Evolutionary conservation across 2,113 vertebrate species (phyloP).

Genomic region (Takifugu bimaculatus): DNA sequence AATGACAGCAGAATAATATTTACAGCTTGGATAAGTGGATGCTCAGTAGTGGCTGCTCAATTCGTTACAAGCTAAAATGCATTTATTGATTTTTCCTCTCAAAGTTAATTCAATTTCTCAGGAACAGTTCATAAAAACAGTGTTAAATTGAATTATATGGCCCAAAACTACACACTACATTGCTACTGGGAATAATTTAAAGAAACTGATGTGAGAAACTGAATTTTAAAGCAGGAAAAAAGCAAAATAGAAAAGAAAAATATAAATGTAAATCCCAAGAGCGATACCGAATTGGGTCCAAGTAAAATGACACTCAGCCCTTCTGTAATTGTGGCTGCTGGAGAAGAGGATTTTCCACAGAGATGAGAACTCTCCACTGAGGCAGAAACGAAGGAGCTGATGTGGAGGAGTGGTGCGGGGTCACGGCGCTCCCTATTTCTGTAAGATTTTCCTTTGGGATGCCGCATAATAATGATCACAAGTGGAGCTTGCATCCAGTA

Average conservation of each 20-base stretch:
- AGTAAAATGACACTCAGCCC: slow-evolving; percentile 6
- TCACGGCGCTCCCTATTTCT: slow-evolving; percentile 35
- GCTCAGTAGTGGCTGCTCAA: too few species aligned
- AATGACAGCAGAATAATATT: too few species aligned
- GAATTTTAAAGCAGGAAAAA: background rate
- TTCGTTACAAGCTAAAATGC: too few species aligned
- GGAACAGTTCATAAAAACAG: too few species aligned
- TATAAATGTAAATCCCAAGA: background rate
- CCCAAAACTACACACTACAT: too few species aligned
- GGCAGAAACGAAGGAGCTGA: slow-evolving; percentile 19
- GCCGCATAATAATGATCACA: slow-evolving; percentile 1
- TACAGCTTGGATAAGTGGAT: too few species aligned
- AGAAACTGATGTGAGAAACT: too few species aligned
- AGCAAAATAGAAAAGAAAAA: background rate
- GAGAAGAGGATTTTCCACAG: slow-evolving; percentile 7
- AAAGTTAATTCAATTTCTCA: too few species aligned
- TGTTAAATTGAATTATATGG: too few species aligned
- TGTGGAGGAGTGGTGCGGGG: slow-evolving; percentile 18
- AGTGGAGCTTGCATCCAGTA: slow-evolving; percentile 6
- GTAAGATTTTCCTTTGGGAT: slow-evolving; percentile 12
- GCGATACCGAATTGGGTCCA: background rate
- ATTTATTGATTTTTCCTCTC: too few species aligned
- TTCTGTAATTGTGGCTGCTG: slow-evolving; percentile 9
- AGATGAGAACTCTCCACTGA: slow-evolving; percentile 21
- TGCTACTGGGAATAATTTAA: too few species aligned